Conservation (phyloP, 2,113 vertebrate genomes). For the Phoxinus phoxinus region DNA sequence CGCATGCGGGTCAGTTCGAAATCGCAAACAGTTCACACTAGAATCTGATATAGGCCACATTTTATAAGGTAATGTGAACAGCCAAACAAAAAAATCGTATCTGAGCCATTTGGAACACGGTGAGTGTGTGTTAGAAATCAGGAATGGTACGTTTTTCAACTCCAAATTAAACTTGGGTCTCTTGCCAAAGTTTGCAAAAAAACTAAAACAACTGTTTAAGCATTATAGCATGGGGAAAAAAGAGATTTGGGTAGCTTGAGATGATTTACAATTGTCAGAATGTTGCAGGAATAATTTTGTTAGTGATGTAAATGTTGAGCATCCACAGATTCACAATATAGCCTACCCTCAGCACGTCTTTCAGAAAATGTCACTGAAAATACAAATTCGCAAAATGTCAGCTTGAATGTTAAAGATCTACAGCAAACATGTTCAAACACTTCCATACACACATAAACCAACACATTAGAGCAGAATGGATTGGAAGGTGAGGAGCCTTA, state of each 20-base stretch:
- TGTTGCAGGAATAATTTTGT: background rate
- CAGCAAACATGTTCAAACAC: background rate
- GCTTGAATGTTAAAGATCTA: slow-evolving; percentile 42
- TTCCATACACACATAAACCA: slow-evolving; percentile 32
- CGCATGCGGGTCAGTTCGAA: no score
- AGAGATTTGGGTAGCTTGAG: background rate
- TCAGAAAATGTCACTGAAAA: slow-evolving; percentile 42
- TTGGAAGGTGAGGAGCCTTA: background rate
- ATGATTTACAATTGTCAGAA: background rate
- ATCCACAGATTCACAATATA: background rate
- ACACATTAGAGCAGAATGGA: background rate
- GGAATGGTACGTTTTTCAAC: no score
- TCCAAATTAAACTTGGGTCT: no score
- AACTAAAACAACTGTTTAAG: background rate
- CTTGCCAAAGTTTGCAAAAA: background rate
- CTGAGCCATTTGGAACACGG: no score
- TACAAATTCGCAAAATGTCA: slow-evolving; percentile 28
- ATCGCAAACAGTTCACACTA: no score
- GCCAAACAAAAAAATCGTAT: no score
- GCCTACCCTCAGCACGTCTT: background rate
- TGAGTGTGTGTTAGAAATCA: no score
- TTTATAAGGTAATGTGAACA: no score
- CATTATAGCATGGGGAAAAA: background rate
- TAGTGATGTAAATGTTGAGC: background rate
- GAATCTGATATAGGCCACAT: no score